Evolutionary conservation across 2,888 invertebrate genomes (phyloP), one percentile per base, ranked within the genome.

Genomic region (Phasia obesa): DNA sequence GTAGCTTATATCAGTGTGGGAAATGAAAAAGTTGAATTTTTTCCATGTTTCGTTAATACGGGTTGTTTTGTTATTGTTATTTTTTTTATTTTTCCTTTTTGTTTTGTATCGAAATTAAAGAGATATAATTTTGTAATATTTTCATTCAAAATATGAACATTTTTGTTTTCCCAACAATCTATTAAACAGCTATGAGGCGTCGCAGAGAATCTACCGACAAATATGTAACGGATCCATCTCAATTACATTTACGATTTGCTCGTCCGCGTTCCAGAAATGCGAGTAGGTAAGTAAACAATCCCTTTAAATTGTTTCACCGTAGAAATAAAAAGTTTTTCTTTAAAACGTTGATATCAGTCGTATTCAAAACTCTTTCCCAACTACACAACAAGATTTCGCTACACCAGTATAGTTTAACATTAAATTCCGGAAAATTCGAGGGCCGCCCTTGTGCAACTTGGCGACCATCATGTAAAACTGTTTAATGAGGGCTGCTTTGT

Each of bases 141-240:
- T 42, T 60, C 73, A 51, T 73, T n/a, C 0, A 51, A 70, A 57
- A 70, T 57, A 42, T 73, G 17, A 21, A 51, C 49, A 42, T 25
- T 57, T 67, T 65, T 27, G 65, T 47, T 73, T 71, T 35, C 60
- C 17, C 49, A 49, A 49, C 4, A 49, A 71, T 55, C 55, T 64
- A 49, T 49, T 71, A 27, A 78, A 55, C 64, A 86, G 88, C 94
- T 88, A 96, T 96, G 53, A 92, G 97, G 47, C 93, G 97, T 21
- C 93, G 95, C 51, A 93, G 97, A 38, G 94, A 96, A 86, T 94
- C 96, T 86, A 92, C 93, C 77, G 97, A 97, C 84, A 97, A 97
- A 92, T 97, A 97, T 92, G 95, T 97, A 27, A 94, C 95, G 31
- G 97, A 97, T 92, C 95, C 96, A 83, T 94, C 95, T 82, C 96